A percentile compares a stretch with the other conserved stretches of the same genome.
phyloP scores from a whole-genome alignment of 2,888 invertebrate species.

The Slavum lentiscoides region DNA sequence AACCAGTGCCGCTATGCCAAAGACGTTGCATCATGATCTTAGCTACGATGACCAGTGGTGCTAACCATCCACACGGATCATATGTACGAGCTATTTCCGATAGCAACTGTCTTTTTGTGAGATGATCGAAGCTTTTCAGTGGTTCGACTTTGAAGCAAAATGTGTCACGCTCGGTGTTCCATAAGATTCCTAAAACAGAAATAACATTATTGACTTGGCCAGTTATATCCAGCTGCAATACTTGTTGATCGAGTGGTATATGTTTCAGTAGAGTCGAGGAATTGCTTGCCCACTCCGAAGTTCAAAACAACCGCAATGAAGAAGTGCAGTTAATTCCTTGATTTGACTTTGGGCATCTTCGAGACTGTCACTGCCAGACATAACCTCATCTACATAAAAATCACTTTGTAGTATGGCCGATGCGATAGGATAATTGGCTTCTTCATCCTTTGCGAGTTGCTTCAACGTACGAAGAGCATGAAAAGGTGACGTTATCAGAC shows the following conservation, averaged over 20 bases:
- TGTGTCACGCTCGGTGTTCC: background rate
- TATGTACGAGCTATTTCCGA: background rate
- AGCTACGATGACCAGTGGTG: background rate
- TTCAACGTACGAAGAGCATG: background rate
- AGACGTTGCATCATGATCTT: background rate
- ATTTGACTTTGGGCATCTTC: slow-evolving; percentile 54
- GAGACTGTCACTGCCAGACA: slow-evolving; percentile 54
- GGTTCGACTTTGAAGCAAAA: background rate
- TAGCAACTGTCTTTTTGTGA: background rate
- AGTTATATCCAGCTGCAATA: background rate
- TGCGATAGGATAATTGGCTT: background rate
- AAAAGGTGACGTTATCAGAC: background rate
- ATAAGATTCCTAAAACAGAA: background rate
- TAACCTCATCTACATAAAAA: slow-evolving; percentile 56
- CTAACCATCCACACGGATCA: slow-evolving; percentile 10
- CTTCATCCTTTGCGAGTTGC: background rate
- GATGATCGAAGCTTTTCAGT: background rate
- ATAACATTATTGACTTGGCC: background rate
- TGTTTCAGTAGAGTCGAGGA: background rate
- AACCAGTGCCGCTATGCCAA: background rate
- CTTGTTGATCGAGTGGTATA: background rate
- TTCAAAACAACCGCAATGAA: slow-evolving; percentile 57
- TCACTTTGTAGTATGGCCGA: slow-evolving; percentile 52
- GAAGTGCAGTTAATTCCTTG: slow-evolving; percentile 55
- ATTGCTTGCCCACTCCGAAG: slow-evolving; percentile 55